A percentile compares a stretch with the other conserved stretches of the same genome.
Evolutionary conservation across 1,140 invertebrate genomes (phyloP).

Genomic region (Globodera rostochiensis): DNA sequence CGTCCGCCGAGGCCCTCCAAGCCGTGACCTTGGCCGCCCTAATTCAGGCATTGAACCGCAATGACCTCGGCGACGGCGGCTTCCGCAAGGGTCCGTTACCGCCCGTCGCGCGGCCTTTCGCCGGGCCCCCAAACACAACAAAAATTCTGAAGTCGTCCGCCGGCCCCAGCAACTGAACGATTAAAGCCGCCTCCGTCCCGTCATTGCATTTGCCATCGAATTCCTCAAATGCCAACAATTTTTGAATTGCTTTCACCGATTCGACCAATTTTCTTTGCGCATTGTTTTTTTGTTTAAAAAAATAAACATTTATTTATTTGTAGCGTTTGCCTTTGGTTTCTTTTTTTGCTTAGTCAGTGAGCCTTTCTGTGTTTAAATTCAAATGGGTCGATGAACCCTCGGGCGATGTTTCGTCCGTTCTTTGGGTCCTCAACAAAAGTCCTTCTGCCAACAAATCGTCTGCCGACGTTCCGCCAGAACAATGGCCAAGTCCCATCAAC

Average conservation of each 20-base stretch:
- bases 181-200: neutral
- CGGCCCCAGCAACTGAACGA: neutral
- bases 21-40: constrained; percentile 42
- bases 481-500: neutral
- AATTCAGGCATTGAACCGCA: constrained; percentile 47
- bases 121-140: constrained; percentile 14
- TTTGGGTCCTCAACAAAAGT: neutral
- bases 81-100: constrained; percentile 27
- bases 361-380: too few species aligned
- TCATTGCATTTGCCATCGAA: too few species aligned
- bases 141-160: constrained; percentile 26
- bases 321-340: too few species aligned
- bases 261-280: too few species aligned
- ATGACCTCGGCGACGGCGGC: constrained; percentile 34
- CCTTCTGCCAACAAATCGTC: neutral
- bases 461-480: neutral
- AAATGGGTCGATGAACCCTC: too few species aligned
- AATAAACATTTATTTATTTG: too few species aligned
- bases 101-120: neutral
- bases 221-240: too few species aligned
- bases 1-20: constrained; percentile 44
- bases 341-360: too few species aligned
- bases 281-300: too few species aligned
- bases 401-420: neutral
- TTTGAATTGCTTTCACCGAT: too few species aligned